Percentiles rank a stretch among this genome's conserved stretches.
These are phyloP conservation scores for Carcina quercana DNA, from an alignment of 2,888 invertebrate genomes.

Conservation along the genomic window DNA sequence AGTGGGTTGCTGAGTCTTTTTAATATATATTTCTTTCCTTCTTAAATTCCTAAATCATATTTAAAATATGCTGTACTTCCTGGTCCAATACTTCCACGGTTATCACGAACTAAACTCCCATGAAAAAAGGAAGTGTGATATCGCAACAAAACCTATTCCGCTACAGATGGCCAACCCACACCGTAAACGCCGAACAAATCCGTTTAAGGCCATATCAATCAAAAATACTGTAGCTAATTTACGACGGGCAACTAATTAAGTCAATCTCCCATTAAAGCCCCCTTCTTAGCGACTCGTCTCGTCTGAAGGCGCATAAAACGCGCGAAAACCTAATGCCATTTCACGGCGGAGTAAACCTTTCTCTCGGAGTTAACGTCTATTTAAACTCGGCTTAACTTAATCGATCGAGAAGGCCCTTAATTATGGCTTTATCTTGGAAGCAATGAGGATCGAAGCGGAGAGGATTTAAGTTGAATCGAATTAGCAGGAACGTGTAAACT, in stretches of 20 bases:
- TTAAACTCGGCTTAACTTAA: constrained; percentile 73
- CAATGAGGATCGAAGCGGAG: constrained; percentile 58
- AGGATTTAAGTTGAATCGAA: constrained; percentile 53
- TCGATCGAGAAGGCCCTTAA: constrained; percentile 73
- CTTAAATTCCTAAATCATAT: no score
- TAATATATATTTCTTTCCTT: no score
- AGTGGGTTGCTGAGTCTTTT: no score
- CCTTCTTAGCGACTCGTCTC: constrained; percentile 66
- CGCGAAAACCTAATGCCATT: constrained; percentile 74
- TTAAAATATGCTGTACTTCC: no score
- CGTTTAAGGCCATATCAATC: constrained; percentile 53
- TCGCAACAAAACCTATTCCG: no score
- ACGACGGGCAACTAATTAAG: constrained; percentile 61
- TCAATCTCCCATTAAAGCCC: constrained; percentile 68
- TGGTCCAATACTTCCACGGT: no score
- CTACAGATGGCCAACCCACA: no score
- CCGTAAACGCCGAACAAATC: constrained; percentile 24
- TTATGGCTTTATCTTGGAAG: constrained; percentile 68
- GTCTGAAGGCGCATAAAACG: constrained; percentile 55
- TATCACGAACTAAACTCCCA: no score
- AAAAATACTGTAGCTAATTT: constrained; percentile 63
- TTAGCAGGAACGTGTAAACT: constrained; percentile 26
- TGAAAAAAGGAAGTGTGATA: no score
- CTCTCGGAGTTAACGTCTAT: constrained; percentile 70
- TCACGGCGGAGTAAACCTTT: constrained; percentile 74